Evolutionary conservation across 2,888 invertebrate species (phyloP), one percentile per base, ranked within the genome.

Genomic region (Oligia strigilis): DNA sequence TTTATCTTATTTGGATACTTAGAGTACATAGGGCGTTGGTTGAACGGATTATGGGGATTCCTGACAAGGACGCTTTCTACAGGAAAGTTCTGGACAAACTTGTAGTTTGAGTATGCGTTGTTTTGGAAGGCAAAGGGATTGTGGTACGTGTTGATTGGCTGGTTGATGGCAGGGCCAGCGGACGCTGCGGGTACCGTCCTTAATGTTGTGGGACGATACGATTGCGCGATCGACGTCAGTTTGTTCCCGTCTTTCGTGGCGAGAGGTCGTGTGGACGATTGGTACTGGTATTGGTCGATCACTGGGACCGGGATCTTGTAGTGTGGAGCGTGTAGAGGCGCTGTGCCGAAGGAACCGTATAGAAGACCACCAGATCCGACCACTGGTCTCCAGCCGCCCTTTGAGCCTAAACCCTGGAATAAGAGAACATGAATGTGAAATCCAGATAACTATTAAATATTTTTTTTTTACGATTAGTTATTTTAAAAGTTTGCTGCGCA

Each of bases 341-440:
- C 93, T 14, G 93, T 94, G 74, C 94, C 94, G 81, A 92, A 94
- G 5, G 95, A 92, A 60, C 94, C 94, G 89, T 96, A 97, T 2
- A 95, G 81, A 0, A 95, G 91, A 2, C 96, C 95, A 43, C 94
- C 90, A 6, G 96, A 95, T 5, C 97, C 97, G 29, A 98, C 91
- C 43, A 98, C 97, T 64, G 98, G 98, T 85, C 97, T 94, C 98
- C 98, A 98, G 67, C 98, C 98, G 88, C 97, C 97, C 90, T 97
- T 97, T 70, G 97, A 96, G 89, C 97, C 93, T 85, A 97, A 88
- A 81, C 94, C 92, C 97, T 97, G 95, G 58, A 97, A 97, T 46
- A 11, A 64, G 29, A 64, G 0, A 64, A 64, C 17, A 62, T 17
- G 6, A 64, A 62, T 29, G 17, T 29, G 17, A 62, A 62, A 62